These are phyloP conservation scores for Hartigia nigra DNA, from an alignment of 2,888 invertebrate species.

Conservation along the genomic window DNA sequence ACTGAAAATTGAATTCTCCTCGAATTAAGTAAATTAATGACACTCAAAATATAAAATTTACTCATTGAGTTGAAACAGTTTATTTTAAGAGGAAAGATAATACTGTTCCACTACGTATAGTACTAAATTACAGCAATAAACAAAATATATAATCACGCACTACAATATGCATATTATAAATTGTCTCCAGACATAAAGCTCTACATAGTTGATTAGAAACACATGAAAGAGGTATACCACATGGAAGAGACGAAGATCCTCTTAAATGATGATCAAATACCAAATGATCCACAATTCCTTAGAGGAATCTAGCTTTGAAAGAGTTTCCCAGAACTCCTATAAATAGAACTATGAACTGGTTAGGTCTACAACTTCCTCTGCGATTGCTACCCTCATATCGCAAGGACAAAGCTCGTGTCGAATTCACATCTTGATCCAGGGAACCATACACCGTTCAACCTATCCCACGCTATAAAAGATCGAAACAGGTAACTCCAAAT, in stretches of 20 bases:
- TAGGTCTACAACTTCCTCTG: neutral
- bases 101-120: neutral
- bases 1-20: no score
- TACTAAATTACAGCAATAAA: neutral
- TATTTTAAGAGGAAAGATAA: no score
- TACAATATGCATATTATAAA: no score
- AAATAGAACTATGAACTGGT: neutral
- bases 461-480: neutral
- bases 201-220: neutral
- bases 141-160: neutral
- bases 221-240: neutral
- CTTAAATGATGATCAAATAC: neutral
- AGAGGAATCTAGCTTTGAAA: neutral
- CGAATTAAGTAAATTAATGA: no score
- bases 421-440: neutral
- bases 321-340: neutral
- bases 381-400: neutral
- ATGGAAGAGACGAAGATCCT: neutral
- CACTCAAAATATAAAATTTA: no score
- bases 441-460: neutral
- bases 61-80: no score
- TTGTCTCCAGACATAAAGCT: no score
- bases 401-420: neutral
- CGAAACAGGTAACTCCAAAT: neutral
- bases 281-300: neutral